A percentile compares a stretch with the other conserved stretches of the same genome.
These are phyloP conservation scores for Neodon shergylaensis DNA, from an alignment of 2,113 vertebrate genomes.

Conservation along the genomic window DNA sequence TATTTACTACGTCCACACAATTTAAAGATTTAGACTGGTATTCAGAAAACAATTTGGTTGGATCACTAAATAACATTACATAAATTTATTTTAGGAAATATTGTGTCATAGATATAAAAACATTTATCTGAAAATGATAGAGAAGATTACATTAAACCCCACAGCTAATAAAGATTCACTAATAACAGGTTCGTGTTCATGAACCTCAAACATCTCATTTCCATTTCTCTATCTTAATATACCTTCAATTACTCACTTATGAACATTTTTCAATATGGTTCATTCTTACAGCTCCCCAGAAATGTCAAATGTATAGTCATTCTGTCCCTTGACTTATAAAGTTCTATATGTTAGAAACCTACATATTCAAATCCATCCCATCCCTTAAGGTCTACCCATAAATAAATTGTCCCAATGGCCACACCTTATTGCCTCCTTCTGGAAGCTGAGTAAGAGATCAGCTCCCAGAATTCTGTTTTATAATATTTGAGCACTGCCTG, in stretches of 20 bases:
- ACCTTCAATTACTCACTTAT: constrained; percentile 25
- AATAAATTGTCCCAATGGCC: background rate
- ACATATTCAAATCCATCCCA: background rate
- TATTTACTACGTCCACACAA: background rate
- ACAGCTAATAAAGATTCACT: background rate
- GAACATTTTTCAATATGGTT: background rate
- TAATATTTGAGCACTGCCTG: background rate
- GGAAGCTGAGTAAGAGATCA: background rate
- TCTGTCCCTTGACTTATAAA: background rate
- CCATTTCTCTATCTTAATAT: constrained; percentile 1
- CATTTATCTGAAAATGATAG: background rate
- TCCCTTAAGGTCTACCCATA: background rate
- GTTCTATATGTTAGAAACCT: background rate
- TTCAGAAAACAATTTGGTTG: constrained; percentile 6
- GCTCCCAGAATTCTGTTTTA: background rate
- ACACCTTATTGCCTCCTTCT: background rate
- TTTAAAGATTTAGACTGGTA: constrained; percentile 31
- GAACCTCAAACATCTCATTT: constrained; percentile 21
- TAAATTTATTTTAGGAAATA: background rate
- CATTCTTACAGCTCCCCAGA: background rate
- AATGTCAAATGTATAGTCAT: background rate
- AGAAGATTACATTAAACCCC: background rate
- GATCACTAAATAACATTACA: background rate
- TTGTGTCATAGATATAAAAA: background rate
- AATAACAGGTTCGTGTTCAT: background rate